phyloP scores from a whole-genome alignment of 2,888 invertebrate species.

The Pristionchus fissidentatus region DNA sequence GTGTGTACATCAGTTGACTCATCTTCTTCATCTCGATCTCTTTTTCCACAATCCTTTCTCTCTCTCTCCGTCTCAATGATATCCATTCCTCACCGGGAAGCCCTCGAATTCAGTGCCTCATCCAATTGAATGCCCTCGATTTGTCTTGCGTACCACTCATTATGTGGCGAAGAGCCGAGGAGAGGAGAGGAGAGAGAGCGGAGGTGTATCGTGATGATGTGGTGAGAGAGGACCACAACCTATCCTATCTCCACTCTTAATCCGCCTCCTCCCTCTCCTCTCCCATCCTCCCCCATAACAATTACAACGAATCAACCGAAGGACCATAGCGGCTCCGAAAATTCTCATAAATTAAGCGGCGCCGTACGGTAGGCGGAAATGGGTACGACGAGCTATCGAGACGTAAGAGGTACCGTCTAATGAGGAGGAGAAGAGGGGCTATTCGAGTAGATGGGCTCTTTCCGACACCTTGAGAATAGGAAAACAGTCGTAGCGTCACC shows the following conservation, averaged over 20 bases:
- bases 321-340: neutral
- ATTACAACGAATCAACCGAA: neutral
- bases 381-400: neutral
- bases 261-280: neutral
- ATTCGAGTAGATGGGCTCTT: neutral
- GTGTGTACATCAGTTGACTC: neutral
- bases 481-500: neutral
- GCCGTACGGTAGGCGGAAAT: constrained; percentile 35
- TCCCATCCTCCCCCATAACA: constrained; percentile 11
- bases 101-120: neutral
- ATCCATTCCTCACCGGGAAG: neutral
- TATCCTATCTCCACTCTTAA: neutral
- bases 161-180: constrained; percentile 15
- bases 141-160: neutral
- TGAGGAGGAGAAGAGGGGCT: constrained; percentile 4
- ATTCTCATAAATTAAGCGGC: constrained; percentile 9
- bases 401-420: constrained; percentile 36
- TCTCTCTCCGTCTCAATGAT: neutral
- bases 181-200: no score
- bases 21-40: neutral
- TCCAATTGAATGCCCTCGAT: constrained; percentile 26
- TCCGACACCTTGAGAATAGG: neutral
- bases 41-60: neutral
- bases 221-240: no score
- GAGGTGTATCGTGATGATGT: no score